Conservation (phyloP, 2,888 invertebrate species). For the Hipparchia semele region DNA sequence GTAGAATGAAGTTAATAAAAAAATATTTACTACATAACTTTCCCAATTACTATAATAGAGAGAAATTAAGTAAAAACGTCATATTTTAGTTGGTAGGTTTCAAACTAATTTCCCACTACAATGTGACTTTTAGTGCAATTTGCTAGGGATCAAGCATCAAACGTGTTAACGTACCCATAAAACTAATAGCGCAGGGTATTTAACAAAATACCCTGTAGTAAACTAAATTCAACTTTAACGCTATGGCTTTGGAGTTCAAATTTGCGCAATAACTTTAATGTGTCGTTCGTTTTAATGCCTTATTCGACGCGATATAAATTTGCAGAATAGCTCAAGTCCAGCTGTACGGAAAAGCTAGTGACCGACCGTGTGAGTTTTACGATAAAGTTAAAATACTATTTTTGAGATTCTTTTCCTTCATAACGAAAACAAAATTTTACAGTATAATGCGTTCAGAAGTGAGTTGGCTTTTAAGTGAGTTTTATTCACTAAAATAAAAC, state of each 20-base stretch:
- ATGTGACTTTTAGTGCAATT: constrained; percentile 19
- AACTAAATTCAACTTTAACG: neutral
- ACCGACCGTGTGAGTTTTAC: neutral
- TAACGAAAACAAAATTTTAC: neutral
- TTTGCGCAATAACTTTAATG: neutral
- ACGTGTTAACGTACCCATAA: constrained; percentile 20
- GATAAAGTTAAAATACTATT: neutral
- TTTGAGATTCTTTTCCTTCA: neutral
- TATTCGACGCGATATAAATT: constrained; percentile 11
- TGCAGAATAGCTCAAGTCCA: constrained; percentile 6
- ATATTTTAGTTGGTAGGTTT: neutral
- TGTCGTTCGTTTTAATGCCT: constrained; percentile 13
- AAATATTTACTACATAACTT: too few species aligned
- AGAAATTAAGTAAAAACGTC: too few species aligned
- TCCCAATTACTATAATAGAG: too few species aligned
- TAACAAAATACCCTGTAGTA: constrained; percentile 9
- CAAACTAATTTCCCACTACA: neutral
- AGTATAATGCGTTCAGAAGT: too few species aligned
- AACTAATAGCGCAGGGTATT: constrained; percentile 23
- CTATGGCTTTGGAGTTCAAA: neutral
- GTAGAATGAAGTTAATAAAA: too few species aligned
- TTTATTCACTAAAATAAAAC: too few species aligned
- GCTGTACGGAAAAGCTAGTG: constrained; percentile 10
- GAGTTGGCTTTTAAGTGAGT: too few species aligned
- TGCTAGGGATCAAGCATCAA: constrained; percentile 26